These are phyloP conservation scores for Agelas oroides DNA, from an alignment of 37 sponge, comb jelly and placozoan species.

Conservation along the genomic window DNA sequence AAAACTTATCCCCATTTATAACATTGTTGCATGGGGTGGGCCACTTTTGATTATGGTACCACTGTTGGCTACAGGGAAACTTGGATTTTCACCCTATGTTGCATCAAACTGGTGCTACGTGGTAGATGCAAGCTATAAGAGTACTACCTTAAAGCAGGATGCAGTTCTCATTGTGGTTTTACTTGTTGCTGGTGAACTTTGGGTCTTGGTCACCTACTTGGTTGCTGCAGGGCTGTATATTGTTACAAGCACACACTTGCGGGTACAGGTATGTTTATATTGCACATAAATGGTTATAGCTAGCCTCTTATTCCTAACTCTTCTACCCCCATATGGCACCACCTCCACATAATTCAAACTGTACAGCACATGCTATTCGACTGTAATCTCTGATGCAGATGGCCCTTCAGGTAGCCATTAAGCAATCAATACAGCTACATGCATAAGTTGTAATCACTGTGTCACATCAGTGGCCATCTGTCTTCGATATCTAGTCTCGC, in stretches of 20 bases:
- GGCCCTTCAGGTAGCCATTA: no score
- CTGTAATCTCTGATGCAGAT: no score
- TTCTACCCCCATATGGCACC: no score
- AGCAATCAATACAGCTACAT: no score
- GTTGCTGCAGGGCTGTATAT: conserved; percentile 35
- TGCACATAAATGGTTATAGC: background rate
- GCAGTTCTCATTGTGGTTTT: background rate
- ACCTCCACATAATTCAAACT: no score
- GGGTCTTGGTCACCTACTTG: conserved; percentile 56
- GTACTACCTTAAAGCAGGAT: background rate
- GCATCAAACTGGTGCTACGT: conserved; percentile 63
- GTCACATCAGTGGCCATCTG: no score
- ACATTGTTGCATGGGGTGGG: conserved; percentile 20
- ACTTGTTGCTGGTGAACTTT: conserved; percentile 58
- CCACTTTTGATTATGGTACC: conserved; percentile 44
- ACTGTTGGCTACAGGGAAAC: background rate
- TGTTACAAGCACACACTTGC: conserved; percentile 22
- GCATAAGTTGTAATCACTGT: no score
- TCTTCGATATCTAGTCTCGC: no score
- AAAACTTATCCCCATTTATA: conserved; percentile 28
- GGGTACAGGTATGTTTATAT: conserved; percentile 24
- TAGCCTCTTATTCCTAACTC: no score
- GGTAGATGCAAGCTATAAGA: background rate
- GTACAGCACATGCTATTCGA: no score
- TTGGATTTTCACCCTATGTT: conserved; percentile 49